Evolutionary conservation across 35 echinoderm and acorn worm genomes (phyloP), one percentile per base, ranked within the genome.

Genomic region (Apostichopus parvimensis): DNA sequence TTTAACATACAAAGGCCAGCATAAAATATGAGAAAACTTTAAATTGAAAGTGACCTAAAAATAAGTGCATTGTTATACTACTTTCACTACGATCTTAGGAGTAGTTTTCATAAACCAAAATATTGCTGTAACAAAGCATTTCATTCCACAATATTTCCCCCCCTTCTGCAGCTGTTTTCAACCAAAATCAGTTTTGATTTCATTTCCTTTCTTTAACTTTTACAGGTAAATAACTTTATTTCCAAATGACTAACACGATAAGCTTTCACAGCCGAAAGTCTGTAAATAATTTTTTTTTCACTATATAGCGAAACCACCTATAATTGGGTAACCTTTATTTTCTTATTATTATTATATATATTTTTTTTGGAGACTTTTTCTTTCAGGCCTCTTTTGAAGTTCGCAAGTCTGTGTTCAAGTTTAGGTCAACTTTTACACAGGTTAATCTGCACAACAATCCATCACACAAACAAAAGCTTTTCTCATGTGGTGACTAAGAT

Each of bases 161-260:
- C 17, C 20, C 20, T 6, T n/a, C 71, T 73, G 71, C 71, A 75
- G 17, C 71, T 2, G 71, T 75, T 61, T 61, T 75, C 71, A 45
- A 45, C 34, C 34, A 3, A 4, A 45, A 45, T 45, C 34, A 75
- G 71, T 75, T 75, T 75, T 75, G 71, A 14, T 75, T 75, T 75
- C 71, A 75, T 75, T 75, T 75, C 71, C 71, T 75, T 75, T 75
- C 71, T 75, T 75, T 22, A 18, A n/a, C n/a, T 75, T 75, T 75
- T 14, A 22, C 71, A 20, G 71, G 71, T 22, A 18, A 75, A 75
- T 75, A 22, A 20, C 13, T 20, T 75, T 75, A 75, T 75, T 75
- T 75, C 71, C 20, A 75, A 75, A 75, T 75, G 71, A 75, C 21
- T 75, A 9, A 61, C 34, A 45, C 34, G 0, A 18, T 13, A 13